phyloP scores from a whole-genome alignment of 2,113 vertebrate genomes.

The Bos taurus region ARS-UCD2.0 NC_037345.1:24517001-24517500 shows the following conservation, averaged over 20 bases:
- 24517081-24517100: neutral
- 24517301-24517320: neutral
- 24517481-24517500: slow-evolving; percentile 31
- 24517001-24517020: slow-evolving; percentile 16
- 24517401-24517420: slow-evolving; percentile 55
- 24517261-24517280: slow-evolving; percentile 19
- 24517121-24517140: neutral
- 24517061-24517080: neutral
- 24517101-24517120: neutral
- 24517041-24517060: neutral
- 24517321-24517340: neutral
- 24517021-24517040: slow-evolving; percentile 23
- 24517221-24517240: slow-evolving; percentile 15
- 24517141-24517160: neutral
- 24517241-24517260: slow-evolving; percentile 7
- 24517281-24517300: neutral
- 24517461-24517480: slow-evolving; percentile 55
- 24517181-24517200: neutral
- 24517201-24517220: neutral
- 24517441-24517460: slow-evolving; percentile 59
- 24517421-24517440: slow-evolving; percentile 37
- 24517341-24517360: neutral
- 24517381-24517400: neutral
- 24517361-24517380: slow-evolving; percentile 14
- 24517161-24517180: neutral